A percentile compares a stretch with the other conserved stretches of the same genome.
Conservation (phyloP, 2,888 invertebrate species). For the Tubulanus polymorphus region DNA sequence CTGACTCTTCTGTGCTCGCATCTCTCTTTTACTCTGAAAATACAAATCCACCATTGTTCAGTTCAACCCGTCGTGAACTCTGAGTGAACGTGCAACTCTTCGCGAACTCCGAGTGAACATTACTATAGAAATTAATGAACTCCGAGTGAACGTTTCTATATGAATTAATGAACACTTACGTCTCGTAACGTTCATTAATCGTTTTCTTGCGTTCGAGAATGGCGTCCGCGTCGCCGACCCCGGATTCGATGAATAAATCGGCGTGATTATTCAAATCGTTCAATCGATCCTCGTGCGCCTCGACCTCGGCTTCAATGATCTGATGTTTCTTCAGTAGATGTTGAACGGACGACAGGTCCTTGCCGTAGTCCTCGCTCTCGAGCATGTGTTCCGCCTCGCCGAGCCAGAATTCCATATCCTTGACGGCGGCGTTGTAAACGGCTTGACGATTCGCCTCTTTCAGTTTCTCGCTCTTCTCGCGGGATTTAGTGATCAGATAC, state of each 20-base stretch:
- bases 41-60: neutral
- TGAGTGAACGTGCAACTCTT: neutral
- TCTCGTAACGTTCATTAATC: slow-evolving; percentile 90
- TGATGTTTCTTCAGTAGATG: slow-evolving; percentile 88
- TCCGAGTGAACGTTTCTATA: too few relatives aligned
- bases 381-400: slow-evolving; percentile 91
- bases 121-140: neutral
- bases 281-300: slow-evolving; percentile 70
- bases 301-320: slow-evolving; percentile 93
- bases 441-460: slow-evolving; percentile 99
- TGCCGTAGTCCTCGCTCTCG: slow-evolving; percentile 94
- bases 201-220: slow-evolving; percentile 87
- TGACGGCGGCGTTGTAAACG: slow-evolving; percentile 96
- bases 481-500: slow-evolving; percentile 93
- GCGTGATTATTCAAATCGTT: slow-evolving; percentile 91
- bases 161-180: slow-evolving; percentile 30
- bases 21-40: slow-evolving; percentile 72
- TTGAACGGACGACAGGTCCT: slow-evolving; percentile 96
- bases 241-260: slow-evolving; percentile 80
- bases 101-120: neutral
- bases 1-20: slow-evolving; percentile 88
- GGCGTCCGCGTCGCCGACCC: slow-evolving; percentile 94
- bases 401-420: slow-evolving; percentile 99
- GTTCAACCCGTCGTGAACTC: neutral
- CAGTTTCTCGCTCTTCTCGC: slow-evolving; percentile 94